Evolutionary conservation across 2,888 invertebrate genomes (phyloP).

Genomic region (Endotricha flammealis): DNA sequence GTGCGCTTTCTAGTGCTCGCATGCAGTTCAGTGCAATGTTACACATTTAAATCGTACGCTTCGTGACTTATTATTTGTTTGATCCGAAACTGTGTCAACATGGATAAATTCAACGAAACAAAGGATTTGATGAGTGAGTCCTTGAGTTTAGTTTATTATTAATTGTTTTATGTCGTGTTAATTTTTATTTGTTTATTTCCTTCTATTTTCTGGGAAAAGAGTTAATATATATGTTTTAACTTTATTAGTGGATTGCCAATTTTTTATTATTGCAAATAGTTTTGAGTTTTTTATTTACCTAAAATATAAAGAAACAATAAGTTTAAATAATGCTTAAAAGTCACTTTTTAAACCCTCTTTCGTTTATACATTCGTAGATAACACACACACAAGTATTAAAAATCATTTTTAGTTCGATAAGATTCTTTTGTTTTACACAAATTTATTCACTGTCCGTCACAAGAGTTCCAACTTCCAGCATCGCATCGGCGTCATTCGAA

Average conservation of each 20-base stretch:
- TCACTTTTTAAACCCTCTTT: no score
- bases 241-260: no score
- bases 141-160: slow-evolving; percentile 19
- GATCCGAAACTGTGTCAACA: slow-evolving; percentile 22
- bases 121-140: slow-evolving; percentile 48
- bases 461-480: slow-evolving; percentile 13
- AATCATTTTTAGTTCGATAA: no score
- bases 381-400: no score
- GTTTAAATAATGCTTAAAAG: no score
- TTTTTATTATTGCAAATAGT: no score
- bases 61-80: slow-evolving; percentile 24
- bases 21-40: slow-evolving; percentile 60
- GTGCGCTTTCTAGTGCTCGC: slow-evolving; percentile 55
- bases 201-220: no score
- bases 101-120: slow-evolving; percentile 35
- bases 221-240: no score
- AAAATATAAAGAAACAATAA: no score
- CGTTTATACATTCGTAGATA: no score
- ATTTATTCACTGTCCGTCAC: slow-evolving; percentile 30
- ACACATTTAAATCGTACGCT: slow-evolving; percentile 39
- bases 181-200: slow-evolving; percentile 22
- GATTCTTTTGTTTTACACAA: no score
- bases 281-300: no score
- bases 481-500: slow-evolving; percentile 32
- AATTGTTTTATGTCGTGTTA: slow-evolving; percentile 13